Conservation (phyloP, 2,888 invertebrate genomes). For the Ophioninae sp. region DNA sequence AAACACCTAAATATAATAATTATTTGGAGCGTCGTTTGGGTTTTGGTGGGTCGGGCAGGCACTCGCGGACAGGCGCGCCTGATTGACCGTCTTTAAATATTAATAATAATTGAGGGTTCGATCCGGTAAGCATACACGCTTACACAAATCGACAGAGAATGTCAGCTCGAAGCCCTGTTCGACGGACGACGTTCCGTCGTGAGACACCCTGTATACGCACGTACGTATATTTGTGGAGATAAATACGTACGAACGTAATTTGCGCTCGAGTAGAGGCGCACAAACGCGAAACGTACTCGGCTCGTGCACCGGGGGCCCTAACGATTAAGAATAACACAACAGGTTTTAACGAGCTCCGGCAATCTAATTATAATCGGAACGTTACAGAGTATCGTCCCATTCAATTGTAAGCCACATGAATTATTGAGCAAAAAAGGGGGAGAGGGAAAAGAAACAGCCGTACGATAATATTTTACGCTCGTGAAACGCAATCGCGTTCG, state of each 20-base stretch:
- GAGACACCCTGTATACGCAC: background rate
- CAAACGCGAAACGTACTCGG: background rate
- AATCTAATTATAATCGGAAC: slow-evolving; percentile 25
- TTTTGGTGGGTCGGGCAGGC: too few species aligned
- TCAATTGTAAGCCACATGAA: background rate
- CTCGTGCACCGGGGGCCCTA: slow-evolving; percentile 19
- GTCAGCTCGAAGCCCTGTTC: too few species aligned
- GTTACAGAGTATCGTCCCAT: slow-evolving; percentile 1
- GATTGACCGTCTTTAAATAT: too few species aligned
- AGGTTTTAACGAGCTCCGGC: slow-evolving; percentile 29
- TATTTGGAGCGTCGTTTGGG: too few species aligned
- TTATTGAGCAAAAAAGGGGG: slow-evolving; percentile 5
- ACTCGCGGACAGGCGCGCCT: too few species aligned
- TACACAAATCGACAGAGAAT: too few species aligned
- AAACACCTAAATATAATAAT: too few species aligned
- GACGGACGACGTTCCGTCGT: too few species aligned
- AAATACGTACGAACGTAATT: background rate
- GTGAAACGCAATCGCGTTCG: background rate
- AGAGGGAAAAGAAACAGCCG: background rate
- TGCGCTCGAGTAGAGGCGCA: background rate
- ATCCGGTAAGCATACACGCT: too few species aligned
- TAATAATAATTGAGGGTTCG: too few species aligned
- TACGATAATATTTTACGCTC: slow-evolving; percentile 22
- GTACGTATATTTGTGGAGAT: background rate
- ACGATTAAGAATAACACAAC: slow-evolving; percentile 51